Conservation (phyloP, 2,113 vertebrate genomes). For the Scytalopus superciliaris region DNA sequence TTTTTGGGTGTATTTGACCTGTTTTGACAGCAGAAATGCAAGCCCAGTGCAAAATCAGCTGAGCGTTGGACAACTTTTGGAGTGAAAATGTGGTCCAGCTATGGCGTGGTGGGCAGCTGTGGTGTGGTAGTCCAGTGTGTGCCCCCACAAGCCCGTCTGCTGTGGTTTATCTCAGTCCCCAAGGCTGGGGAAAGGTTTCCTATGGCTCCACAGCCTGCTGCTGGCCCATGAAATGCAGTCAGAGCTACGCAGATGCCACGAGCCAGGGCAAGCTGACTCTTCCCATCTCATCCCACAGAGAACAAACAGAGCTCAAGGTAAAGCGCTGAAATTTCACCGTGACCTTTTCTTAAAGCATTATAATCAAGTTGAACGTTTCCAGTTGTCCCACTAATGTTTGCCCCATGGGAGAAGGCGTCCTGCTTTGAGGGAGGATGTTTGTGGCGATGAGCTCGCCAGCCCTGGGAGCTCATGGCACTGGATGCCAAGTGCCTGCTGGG, state of each 20-base stretch:
- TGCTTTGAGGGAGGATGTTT: slow-evolving; percentile 66
- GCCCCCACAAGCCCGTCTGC: background rate
- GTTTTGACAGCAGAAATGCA: background rate
- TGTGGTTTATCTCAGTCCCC: background rate
- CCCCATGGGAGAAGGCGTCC: slow-evolving; percentile 70
- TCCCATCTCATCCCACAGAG: slow-evolving; percentile 48
- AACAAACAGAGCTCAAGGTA: slow-evolving; percentile 74
- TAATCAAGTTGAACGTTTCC: slow-evolving; percentile 80
- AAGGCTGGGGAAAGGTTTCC: background rate
- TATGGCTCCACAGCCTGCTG: background rate
- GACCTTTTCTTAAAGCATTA: slow-evolving; percentile 84
- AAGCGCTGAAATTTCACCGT: slow-evolving; percentile 67
- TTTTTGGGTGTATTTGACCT: background rate
- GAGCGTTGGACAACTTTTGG: background rate
- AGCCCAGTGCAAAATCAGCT: background rate
- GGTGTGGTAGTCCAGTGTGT: background rate
- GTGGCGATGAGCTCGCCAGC: slow-evolving; percentile 49
- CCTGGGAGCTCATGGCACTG: slow-evolving; percentile 56
- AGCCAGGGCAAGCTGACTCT: slow-evolving; percentile 52
- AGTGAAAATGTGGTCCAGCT: background rate
- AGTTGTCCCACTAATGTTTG: slow-evolving; percentile 76
- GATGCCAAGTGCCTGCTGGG: slow-evolving; percentile 63
- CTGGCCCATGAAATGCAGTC: slow-evolving; percentile 46
- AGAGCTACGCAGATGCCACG: slow-evolving; percentile 2
- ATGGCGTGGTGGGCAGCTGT: background rate